Conservation (phyloP, 2,888 invertebrate genomes). For the Sminthurides aquaticus region DNA sequence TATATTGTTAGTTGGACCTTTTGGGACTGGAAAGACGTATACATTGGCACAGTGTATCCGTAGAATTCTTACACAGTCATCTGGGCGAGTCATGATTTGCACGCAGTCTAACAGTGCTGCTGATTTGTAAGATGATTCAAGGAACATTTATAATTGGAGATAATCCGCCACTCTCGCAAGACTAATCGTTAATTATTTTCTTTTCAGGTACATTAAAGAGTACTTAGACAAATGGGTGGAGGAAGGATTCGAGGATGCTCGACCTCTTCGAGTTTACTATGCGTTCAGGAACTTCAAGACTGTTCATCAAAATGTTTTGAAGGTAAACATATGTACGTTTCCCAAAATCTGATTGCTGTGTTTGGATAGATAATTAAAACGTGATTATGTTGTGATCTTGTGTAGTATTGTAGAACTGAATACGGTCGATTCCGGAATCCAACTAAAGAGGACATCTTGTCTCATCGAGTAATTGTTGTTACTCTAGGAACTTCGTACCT, state of each 20-base stretch:
- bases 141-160: background rate
- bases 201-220: slow-evolving; percentile 62
- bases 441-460: slow-evolving; percentile 61
- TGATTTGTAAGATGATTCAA: slow-evolving; percentile 33
- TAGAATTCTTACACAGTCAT: slow-evolving; percentile 57
- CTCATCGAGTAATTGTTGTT: slow-evolving; percentile 66
- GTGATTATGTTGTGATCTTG: slow-evolving; percentile 69
- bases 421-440: slow-evolving; percentile 60
- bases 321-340: slow-evolving; percentile 60
- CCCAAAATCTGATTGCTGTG: slow-evolving; percentile 58
- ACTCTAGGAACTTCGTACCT: slow-evolving; percentile 72
- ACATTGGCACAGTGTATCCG: slow-evolving; percentile 68
- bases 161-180: background rate
- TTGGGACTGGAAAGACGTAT: slow-evolving; percentile 69
- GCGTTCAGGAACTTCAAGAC: slow-evolving; percentile 70
- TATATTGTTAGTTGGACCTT: slow-evolving; percentile 57
- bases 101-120: slow-evolving; percentile 69
- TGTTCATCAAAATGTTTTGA: slow-evolving; percentile 62
- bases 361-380: too few relatives aligned
- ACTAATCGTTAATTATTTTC: background rate
- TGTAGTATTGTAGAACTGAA: slow-evolving; percentile 68
- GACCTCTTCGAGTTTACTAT: slow-evolving; percentile 70
- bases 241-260: slow-evolving; percentile 59
- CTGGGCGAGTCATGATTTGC: slow-evolving; percentile 67
- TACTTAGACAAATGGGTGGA: slow-evolving; percentile 68